Conservation (phyloP, 2,797 vertebrate genomes). For the Alauda arvensis region DNA sequence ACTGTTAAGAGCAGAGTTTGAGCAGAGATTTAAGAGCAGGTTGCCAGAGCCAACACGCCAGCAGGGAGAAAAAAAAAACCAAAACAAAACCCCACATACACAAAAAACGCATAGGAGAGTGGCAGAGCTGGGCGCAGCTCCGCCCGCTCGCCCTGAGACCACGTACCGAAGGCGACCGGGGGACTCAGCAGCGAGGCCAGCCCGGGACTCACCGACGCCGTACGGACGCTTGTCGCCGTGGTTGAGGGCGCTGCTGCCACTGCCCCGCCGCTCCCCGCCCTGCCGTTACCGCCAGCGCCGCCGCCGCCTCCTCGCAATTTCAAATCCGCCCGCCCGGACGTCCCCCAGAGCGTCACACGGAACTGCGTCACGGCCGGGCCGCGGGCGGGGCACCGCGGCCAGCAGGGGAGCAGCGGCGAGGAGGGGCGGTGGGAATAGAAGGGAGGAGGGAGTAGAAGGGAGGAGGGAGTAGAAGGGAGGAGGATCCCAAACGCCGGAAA, state of each 20-base stretch:
- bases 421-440: neutral
- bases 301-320: neutral
- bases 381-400: accelerated
- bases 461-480: neutral
- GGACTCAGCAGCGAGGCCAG: neutral
- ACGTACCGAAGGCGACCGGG: too few relatives aligned
- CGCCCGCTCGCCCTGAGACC: neutral
- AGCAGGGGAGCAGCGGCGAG: neutral
- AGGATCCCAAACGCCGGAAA: neutral
- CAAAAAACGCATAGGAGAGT: too few relatives aligned
- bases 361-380: neutral
- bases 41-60: accelerated
- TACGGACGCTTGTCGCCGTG: neutral
- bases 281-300: neutral
- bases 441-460: too few relatives aligned
- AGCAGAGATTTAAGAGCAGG: too few relatives aligned
- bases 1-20: neutral
- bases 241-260: accelerated
- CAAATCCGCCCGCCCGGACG: conserved; percentile 29
- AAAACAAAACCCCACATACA: too few relatives aligned
- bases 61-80: too few relatives aligned
- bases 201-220: neutral
- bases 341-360: neutral
- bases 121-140: neutral
- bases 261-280: accelerated